phyloP scores from a whole-genome alignment of 2,797 vertebrate species.

The Esox masquinongy region DNA sequence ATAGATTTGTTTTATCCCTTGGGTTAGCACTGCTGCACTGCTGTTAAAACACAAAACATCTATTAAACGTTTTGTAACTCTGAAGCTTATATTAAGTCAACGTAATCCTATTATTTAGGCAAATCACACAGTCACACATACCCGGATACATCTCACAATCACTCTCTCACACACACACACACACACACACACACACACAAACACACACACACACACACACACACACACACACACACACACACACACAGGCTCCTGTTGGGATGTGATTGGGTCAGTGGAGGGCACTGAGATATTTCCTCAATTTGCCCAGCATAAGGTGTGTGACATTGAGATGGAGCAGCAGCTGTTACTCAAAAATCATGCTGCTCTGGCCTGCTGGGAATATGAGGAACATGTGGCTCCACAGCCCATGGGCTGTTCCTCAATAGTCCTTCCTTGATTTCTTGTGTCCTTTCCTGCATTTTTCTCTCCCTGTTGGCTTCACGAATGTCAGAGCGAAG shows the following conservation, averaged over 20 bases:
- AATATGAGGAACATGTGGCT: not conserved
- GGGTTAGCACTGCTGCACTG: not conserved
- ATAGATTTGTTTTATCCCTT: conserved; percentile 9
- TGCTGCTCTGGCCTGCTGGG: not conserved
- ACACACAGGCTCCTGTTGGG: not conserved
- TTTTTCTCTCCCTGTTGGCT: not conserved
- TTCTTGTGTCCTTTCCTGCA: not conserved
- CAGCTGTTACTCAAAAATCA: too few relatives aligned
- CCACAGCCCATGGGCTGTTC: not conserved
- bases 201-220: not conserved
- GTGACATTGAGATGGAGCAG: not conserved
- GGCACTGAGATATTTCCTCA: not conserved
- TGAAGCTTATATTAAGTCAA: not conserved
- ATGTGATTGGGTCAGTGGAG: not conserved
- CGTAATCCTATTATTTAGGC: not conserved
- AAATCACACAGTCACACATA: not conserved
- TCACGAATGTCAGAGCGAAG: not conserved
- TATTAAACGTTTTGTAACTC: not conserved
- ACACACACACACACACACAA: not conserved
- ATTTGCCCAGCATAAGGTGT: not conserved
- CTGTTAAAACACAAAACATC: not conserved
- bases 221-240: not conserved
- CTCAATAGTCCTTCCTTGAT: not conserved
- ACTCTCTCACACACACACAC: not conserved
- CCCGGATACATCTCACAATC: not conserved